Evolutionary conservation across 2,797 vertebrate genomes (phyloP), one percentile per base, ranked within the genome.

Genomic region (Novumbra hubbsi): DNA sequence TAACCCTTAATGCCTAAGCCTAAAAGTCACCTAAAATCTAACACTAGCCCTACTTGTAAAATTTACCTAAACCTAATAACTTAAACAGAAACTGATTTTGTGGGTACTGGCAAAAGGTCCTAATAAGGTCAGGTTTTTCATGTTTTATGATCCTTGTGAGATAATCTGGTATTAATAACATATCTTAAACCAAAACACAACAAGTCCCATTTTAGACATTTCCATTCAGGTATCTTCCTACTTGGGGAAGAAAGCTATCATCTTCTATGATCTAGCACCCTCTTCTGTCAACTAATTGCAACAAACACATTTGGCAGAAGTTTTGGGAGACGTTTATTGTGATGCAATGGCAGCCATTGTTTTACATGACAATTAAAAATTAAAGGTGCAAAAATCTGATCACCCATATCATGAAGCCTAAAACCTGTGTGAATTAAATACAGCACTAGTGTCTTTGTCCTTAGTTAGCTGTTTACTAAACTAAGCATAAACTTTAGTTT

Each of bases 221-320:
- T 57, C 19, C 3, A 57, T 24, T 57, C 3, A 21, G 55, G n/a
- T 57, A 2, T 21, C 21, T n/a, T 55, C n/a, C 50, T 55, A 9
- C n/a, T 57, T 57, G n/a, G 21, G 17, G 55, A 57, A 24, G 6
- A 24, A 21, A 57, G 55, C 55, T 57, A 24, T 32, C 16, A 64
- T 32, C 60, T 30, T 17, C 34, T 38, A 52, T 66, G 21, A 6
- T 80, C 62, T 73, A 30, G 71, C 72, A 73, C 83, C 85, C 76
- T 65, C 84, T 3, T 38, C 50, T 73, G 84, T 78, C 21, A 45
- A 0, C 11, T 30, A 9, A 71, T 52, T 32, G 49, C 28, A 4
- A 69, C 45, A 30, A 70, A 70, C 19, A 38, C 11, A 11, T 41
- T 38, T 17, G 28, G 15, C 15, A 17, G 62, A 64, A 32, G 17